phyloP scores from a whole-genome alignment of 2,888 invertebrate species.

The Artemia sinica region DNA sequence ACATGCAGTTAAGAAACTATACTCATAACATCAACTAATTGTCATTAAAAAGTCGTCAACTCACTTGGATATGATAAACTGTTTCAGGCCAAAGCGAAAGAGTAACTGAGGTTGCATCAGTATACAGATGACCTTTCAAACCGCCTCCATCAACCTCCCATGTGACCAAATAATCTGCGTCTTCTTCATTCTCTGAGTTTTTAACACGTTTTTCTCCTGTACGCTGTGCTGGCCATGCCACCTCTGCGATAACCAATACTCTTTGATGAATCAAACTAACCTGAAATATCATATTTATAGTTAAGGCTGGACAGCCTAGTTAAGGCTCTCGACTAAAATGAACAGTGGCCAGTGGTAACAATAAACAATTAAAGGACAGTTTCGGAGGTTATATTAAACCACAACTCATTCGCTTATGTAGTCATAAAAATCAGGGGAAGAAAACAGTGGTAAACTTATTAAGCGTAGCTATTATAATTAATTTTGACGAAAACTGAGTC shows the following conservation, averaged over 20 bases:
- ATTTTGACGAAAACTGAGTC: no score
- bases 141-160: conserved; percentile 70
- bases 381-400: no score
- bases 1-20: neutral
- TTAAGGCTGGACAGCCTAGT: no score
- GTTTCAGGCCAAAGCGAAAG: conserved; percentile 64
- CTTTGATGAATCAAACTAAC: conserved; percentile 54
- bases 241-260: conserved; percentile 47
- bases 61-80: conserved; percentile 58
- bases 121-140: conserved; percentile 59
- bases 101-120: conserved; percentile 58
- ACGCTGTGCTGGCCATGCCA: conserved; percentile 45
- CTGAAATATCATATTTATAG: conserved; percentile 28
- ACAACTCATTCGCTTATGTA: no score
- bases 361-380: no score
- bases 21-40: neutral
- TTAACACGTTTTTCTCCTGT: conserved; percentile 35
- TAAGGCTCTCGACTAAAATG: no score
- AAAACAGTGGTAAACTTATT: no score
- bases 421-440: no score
- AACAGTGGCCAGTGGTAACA: no score
- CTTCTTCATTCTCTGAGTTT: conserved; percentile 27
- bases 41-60: conserved; percentile 17
- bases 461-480: no score
- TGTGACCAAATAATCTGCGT: conserved; percentile 50